phyloP scores from a whole-genome alignment of 2,797 vertebrate genomes.

The Spinibarbus caldwelli region DNA sequence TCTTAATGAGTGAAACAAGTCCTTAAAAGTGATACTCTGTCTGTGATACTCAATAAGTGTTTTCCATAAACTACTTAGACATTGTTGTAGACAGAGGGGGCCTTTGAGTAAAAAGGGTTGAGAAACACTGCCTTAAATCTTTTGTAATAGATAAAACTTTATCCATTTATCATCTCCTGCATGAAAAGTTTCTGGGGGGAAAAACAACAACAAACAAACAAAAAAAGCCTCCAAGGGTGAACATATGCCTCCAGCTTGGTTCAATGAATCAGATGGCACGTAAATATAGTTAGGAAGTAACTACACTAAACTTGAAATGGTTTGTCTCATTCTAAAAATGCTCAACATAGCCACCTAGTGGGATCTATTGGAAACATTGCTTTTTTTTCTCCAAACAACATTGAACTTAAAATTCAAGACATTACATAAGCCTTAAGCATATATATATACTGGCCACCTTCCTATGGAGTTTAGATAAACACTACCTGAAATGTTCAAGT shows the following conservation, averaged over 20 bases:
- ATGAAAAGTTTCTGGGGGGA: not conserved
- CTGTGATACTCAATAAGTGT: not conserved
- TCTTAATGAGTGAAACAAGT: not conserved
- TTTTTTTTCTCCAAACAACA: not conserved
- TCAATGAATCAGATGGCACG: not conserved
- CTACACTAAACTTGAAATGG: not conserved
- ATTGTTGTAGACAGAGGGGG: not conserved
- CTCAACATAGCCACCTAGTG: conserved; percentile 9
- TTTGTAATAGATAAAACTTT: not conserved
- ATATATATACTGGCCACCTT: not conserved
- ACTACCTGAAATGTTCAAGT: not conserved
- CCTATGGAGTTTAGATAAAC: not conserved
- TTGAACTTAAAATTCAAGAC: not conserved
- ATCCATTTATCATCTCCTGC: not conserved
- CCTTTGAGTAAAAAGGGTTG: not conserved
- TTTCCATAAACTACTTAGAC: not conserved
- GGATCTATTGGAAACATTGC: not conserved
- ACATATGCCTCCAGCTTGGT: not conserved
- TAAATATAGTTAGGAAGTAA: not conserved
- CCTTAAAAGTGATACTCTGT: no score
- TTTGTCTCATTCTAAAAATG: not conserved
- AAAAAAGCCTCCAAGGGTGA: not conserved
- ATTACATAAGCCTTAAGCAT: not conserved
- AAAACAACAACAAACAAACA: no score
- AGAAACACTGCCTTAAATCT: not conserved